phyloP scores from a whole-genome alignment of 2,113 vertebrate species.

The Thalassarche chlororhynchos region DNA sequence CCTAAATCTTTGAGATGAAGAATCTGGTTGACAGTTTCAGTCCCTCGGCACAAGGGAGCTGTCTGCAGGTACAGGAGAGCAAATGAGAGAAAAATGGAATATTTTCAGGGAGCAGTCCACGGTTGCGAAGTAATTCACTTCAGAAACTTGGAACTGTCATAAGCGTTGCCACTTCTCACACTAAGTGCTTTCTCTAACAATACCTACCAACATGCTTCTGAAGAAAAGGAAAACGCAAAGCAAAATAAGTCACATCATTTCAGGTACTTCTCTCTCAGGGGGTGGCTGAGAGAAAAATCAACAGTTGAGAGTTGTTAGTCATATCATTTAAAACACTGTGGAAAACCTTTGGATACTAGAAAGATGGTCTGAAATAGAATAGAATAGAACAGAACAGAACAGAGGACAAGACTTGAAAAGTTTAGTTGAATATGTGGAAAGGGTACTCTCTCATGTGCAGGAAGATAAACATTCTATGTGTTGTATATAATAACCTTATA shows the following conservation, averaged over 20 bases:
- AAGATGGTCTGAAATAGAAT: background rate
- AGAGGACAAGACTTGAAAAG: background rate
- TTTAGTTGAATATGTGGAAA: background rate
- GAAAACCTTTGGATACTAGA: background rate
- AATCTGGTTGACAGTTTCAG: background rate
- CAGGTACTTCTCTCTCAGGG: background rate
- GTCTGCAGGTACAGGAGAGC: background rate
- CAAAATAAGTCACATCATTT: background rate
- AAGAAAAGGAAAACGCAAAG: background rate
- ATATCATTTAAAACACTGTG: background rate
- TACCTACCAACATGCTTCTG: background rate
- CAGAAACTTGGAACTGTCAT: background rate
- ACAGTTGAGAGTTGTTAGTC: background rate
- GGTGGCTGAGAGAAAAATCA: background rate
- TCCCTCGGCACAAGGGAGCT: background rate
- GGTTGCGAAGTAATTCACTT: background rate
- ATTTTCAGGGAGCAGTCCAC: constrained; percentile 25
- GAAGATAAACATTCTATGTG: background rate
- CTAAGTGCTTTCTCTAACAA: constrained; percentile 26
- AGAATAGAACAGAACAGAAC: background rate
- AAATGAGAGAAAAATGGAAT: constrained; percentile 40
- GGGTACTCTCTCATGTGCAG: background rate
- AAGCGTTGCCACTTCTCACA: constrained; percentile 39
- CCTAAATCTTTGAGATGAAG: background rate
- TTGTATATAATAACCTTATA: background rate